A percentile compares a stretch with the other conserved stretches of the same genome.
These are phyloP conservation scores for Sphenodon punctatus DNA, from an alignment of 2,797 vertebrate genomes.

Conservation along the genomic window DNA sequence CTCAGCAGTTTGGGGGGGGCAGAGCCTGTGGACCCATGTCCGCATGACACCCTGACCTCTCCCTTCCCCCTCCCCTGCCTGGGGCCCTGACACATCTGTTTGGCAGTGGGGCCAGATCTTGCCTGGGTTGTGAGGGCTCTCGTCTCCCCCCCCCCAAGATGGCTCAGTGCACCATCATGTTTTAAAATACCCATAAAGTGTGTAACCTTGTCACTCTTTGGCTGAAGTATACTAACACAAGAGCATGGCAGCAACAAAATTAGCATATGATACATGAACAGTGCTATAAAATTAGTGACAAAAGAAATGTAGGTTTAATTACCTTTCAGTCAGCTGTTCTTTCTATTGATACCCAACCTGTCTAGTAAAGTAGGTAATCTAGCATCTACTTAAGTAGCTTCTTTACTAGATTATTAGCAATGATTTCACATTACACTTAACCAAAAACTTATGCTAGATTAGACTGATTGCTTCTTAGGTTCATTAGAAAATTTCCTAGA, in stretches of 20 bases:
- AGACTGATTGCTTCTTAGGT: rapidly evolving
- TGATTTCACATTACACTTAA: conserved; percentile 13
- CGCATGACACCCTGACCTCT: too few relatives aligned
- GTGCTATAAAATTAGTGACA: neutral
- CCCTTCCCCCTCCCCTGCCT: too few relatives aligned
- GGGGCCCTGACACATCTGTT: too few relatives aligned
- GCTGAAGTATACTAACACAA: neutral
- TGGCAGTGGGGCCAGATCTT: too few relatives aligned
- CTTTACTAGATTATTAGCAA: conserved; percentile 11
- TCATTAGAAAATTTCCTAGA: neutral
- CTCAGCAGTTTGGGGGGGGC: too few relatives aligned
- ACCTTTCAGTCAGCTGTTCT: neutral
- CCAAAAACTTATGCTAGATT: conserved; percentile 7
- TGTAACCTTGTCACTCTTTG: neutral
- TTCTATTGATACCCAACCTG: neutral
- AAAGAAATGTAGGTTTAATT: neutral
- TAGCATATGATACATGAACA: neutral
- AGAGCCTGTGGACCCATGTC: too few relatives aligned
- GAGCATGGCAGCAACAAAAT: neutral
- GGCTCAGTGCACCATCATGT: too few relatives aligned
- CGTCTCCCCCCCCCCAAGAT: too few relatives aligned
- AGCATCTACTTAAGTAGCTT: neutral
- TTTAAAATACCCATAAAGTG: too few relatives aligned
- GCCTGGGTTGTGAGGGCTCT: too few relatives aligned
- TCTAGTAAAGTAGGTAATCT: neutral